Base-by-base conservation (phyloP, 2,888 invertebrate species). In the Caenorhabditis virilis region DNA sequence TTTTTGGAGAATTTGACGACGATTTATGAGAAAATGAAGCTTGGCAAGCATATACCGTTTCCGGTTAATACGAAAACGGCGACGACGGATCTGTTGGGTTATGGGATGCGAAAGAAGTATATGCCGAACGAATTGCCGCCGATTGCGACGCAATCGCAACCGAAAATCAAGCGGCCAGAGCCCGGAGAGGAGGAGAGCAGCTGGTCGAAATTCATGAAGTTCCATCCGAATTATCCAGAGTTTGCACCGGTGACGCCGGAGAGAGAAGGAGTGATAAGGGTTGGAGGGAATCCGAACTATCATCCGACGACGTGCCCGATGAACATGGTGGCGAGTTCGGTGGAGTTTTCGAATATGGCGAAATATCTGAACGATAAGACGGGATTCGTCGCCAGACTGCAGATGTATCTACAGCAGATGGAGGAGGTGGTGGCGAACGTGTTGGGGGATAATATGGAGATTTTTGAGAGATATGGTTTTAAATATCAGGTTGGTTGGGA, bases 11-110 rank as follows among this genome's bases (percentile, higher is more conserved):
- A 65, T 15, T 23, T 80, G 35, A 69, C 73, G 42, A 48, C 57
- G 60, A 71, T 35, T 52, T 98, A 98, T 85, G 97, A 98, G 85
- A 71, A 87, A 87, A 89, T 92, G 85, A 89, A 92, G 58, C 87
- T 98, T 59, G 98, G 98, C 26, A 88, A 91, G 54, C 98, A 98
- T 84, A 90, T 91, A 71, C 93, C 95, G 1, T 90, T 97, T 58
- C 62, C 61, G 0, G 53, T 60, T 7, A 55, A 55, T 0, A 49
- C 60, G 18, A 22, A 15, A 23, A 9, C 23, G 23, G 22, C 20
- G 5, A 4, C 13, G 2, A n/a, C n/a, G n/a, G n/a, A n/a, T n/a
- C n/a, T n/a, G n/a, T n/a, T n/a, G n/a, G 42, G 20, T 15, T 23
- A 22, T 20, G 23, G 23, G 15, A 22, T 23, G 18, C n/a, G n/a